Evolutionary conservation across 2,113 vertebrate genomes (phyloP).

Genomic region (Dasyprocta punctata): DNA sequence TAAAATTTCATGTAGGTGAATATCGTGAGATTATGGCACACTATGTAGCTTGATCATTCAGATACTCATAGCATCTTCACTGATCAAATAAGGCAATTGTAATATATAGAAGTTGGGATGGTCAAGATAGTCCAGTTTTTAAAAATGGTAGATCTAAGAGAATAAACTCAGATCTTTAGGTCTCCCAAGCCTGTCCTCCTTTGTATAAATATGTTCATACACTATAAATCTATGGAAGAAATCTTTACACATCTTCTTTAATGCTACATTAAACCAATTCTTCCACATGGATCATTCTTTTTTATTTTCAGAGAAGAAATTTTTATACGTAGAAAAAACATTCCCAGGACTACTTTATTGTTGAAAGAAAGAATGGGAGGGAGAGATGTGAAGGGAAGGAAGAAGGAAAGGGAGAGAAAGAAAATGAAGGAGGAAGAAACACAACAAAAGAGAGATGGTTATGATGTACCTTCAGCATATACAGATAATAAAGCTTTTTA

Average conservation of each 20-base stretch:
- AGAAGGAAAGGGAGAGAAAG: accelerated
- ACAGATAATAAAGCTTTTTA: neutral
- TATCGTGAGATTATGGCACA: neutral
- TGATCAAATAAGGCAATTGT: neutral
- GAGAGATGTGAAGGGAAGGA: accelerated
- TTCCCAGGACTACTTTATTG: neutral
- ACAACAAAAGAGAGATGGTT: neutral
- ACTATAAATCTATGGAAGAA: neutral
- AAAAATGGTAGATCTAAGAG: neutral
- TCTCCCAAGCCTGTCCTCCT: neutral
- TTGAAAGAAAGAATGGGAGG: too few species aligned
- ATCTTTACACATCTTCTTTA: neutral
- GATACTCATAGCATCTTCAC: neutral
- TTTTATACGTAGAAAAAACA: neutral
- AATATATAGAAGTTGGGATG: neutral
- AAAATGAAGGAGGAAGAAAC: neutral
- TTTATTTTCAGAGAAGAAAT: neutral
- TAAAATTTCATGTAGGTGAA: neutral
- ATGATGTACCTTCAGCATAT: neutral
- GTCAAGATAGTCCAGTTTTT: neutral
- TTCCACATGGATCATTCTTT: neutral
- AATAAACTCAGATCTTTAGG: neutral
- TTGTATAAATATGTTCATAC: neutral
- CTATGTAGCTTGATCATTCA: neutral
- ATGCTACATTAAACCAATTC: neutral